Conservation (phyloP, 2,113 vertebrate genomes). For the mouse (Mus musculus) region DNA sequence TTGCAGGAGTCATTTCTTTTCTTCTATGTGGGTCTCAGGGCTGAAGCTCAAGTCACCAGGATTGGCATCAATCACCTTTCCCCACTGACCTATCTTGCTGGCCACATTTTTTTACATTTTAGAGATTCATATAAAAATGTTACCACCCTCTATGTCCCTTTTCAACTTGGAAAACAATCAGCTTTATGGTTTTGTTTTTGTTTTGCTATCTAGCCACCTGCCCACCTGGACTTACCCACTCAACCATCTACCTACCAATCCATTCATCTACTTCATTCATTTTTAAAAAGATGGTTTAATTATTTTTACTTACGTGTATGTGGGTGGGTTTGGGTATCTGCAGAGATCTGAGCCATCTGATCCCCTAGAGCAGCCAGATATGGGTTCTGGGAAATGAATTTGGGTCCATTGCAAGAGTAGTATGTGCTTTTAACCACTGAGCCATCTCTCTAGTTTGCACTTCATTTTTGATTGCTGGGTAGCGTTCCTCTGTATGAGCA, state of each 20-base stretch:
- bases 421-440: neutral
- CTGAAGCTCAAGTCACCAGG: neutral
- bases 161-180: neutral
- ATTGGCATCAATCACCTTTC: too few species aligned
- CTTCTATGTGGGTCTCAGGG: too few species aligned
- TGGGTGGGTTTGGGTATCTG: neutral
- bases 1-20: neutral
- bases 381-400: neutral
- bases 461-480: neutral
- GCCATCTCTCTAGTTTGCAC: neutral
- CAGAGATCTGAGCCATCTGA: neutral
- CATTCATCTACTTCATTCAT: neutral
- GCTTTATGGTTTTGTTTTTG: neutral
- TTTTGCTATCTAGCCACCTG: neutral
- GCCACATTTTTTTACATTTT: neutral
- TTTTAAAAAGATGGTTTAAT: neutral
- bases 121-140: neutral
- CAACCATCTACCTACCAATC: too few species aligned
- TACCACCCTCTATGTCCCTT: neutral
- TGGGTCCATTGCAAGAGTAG: neutral
- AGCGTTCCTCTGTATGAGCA: neutral
- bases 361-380: neutral
- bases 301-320: neutral
- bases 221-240: neutral
- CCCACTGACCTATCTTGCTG: neutral